Base-by-base conservation (phyloP, 2,888 invertebrate species). In the Drosophila lacicola region DNA sequence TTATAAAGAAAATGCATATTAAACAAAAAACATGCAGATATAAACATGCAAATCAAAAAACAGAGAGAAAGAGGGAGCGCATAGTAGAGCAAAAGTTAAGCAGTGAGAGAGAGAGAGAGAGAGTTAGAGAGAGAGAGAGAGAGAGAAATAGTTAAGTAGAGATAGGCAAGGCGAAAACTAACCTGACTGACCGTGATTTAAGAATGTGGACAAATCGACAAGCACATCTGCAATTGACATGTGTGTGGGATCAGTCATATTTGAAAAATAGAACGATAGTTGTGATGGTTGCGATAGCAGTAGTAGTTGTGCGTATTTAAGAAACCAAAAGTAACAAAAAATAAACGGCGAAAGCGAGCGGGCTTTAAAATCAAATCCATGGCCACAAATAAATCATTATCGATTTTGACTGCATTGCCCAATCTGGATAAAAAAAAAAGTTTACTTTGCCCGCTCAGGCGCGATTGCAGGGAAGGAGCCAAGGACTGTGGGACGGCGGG, bases 101-200 rank as follows among this genome's bases (percentile, higher is more conserved):
- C 25, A 53, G 13, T 46, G 29, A 55, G 6, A 65, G 4, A 51
- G 21, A 41, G 21, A 72, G 39, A 63, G 37, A 62, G 17, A 41
- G 45, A 56, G 13, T 47, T 3, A 50, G 3, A 58, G 19, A 21
- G 21, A 41, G 29, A n/a, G n/a, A 49, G 25, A 41, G 37, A 54
- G 34, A 61, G 50, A 65, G 50, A 41, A 17, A 60, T 39, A 49
- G 21, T 63, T 17, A 55, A 42, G 50, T 19, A 74, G 47, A 60
- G n/a, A 70, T 34, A 74, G 51, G 11, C 25, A 44, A 58, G 33
- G 53, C 56, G 71, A 29, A 55, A 41, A 92, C 92, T 92, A 92
- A 92, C 92, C 92, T 92, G 92, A 92, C 91, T 90, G 91, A 91
- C 92, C 92, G 85, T 92, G 91, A 90, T 92, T 92, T 84, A 92